Base-by-base conservation (phyloP, 2,888 invertebrate genomes). In the Lycocerus yunnanus region DNA sequence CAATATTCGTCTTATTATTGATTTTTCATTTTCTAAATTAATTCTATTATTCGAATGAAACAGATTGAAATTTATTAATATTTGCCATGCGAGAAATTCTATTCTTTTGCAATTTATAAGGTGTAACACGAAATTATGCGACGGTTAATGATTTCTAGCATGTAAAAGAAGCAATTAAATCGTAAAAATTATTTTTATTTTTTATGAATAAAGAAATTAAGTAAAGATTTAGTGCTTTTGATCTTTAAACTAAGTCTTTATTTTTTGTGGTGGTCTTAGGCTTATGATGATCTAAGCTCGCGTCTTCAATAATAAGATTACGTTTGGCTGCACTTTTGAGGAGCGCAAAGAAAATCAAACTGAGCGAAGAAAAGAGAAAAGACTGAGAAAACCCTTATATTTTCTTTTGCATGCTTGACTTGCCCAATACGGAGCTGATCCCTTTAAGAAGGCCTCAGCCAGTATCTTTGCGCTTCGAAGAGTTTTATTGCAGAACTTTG, bases 341-440 rank as follows among this genome's bases (percentile, higher is more conserved):
- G 69, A 72, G 74, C 67, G 66, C 71, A 72, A 73, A 68, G 75
- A 72, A 72, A 75, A 72, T 72, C 71, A 72, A 69, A 75, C 71
- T 65, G 69, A 21, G 67, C 15, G 69, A 66, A 69, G 67, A 69
- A 58, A 71, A 67, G 65, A 66, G 68, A 65, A 69, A 63, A 68
- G 70, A 65, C 65, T 63, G 27, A 66, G 68, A 71, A 27, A 43
- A 43, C 68, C 71, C 72, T 72, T 75, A 72, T 75, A 75, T 75
- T 75, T 75, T 73, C 71, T 43, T 72, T 72, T 70, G 70, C 75
- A 75, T 75, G 75, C 75, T 75, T 66, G 72, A 73, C 75, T 73
- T 75, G 70, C 67, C 73, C 75, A 73, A 75, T 75, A 72, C 68
- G 63, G 24, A 60, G 70, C 70, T 73, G 73, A 73, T 76, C 76